Conservation (phyloP, 1,140 invertebrate genomes). For the Drosophila biarmipes region DNA sequence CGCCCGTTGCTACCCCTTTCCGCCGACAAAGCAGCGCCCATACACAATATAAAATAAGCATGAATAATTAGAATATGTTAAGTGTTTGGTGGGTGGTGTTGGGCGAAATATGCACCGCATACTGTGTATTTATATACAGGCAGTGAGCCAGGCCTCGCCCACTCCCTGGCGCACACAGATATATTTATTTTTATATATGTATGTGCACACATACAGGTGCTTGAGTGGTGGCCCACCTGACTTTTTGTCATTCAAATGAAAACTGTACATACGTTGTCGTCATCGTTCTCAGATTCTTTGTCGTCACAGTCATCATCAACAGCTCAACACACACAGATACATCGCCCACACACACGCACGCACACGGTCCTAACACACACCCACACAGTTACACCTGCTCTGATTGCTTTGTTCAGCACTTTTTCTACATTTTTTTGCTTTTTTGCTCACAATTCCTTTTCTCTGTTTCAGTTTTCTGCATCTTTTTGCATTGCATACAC, state of each 20-base stretch:
- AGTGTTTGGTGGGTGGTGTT: conserved; percentile 67
- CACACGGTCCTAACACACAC: conserved; percentile 15
- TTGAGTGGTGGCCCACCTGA: conserved; percentile 79
- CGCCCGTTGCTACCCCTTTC: background rate
- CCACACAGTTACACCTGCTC: conserved; percentile 55
- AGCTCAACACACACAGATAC: conserved; percentile 34
- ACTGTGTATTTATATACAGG: conserved; percentile 80
- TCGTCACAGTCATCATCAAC: conserved; percentile 60
- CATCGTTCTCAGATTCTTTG: conserved; percentile 49
- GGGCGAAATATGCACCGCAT: conserved; percentile 55
- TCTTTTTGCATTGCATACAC: conserved; percentile 76
- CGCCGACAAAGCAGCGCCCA: conserved; percentile 41
- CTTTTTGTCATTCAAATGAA: conserved; percentile 84
- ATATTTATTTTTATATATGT: conserved; percentile 25
- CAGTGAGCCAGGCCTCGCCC: conserved; percentile 72
- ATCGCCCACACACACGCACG: conserved; percentile 1
- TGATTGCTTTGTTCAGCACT: conserved; percentile 81
- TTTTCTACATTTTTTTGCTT: conserved; percentile 29
- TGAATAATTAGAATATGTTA: conserved; percentile 84
- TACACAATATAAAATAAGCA: conserved; percentile 84
- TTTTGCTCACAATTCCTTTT: conserved; percentile 74
- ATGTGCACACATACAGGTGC: conserved; percentile 42
- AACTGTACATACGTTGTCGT: conserved; percentile 80
- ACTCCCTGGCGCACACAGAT: conserved; percentile 33
- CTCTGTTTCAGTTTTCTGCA: conserved; percentile 62